These are phyloP conservation scores for Fistularia commersonii DNA, from an alignment of 2,797 vertebrate species.

Conservation along the genomic window DNA sequence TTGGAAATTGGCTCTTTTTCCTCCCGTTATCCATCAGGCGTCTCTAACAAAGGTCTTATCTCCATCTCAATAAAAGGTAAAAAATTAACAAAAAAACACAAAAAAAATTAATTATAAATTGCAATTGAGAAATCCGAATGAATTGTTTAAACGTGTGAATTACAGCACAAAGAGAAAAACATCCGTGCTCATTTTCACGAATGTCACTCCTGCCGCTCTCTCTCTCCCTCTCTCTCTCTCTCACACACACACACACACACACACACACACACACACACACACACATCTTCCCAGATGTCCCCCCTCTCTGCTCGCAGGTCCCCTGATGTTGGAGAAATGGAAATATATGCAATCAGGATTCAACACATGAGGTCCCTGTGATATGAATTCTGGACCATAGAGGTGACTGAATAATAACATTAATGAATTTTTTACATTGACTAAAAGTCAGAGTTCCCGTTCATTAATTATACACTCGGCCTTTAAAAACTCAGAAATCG, in stretches of 20 bases:
- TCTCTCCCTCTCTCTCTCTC: no score
- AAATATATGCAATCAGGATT: conserved; percentile 72
- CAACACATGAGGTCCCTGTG: conserved; percentile 55
- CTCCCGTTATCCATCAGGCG: no score
- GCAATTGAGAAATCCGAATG: neutral
- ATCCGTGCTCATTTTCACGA: conserved; percentile 18
- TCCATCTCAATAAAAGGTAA: no score
- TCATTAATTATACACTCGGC: conserved; percentile 72
- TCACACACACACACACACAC: no score
- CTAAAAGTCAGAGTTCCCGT: conserved; percentile 72
- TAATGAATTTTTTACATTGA: conserved; percentile 76
- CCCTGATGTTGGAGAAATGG: conserved; percentile 64
- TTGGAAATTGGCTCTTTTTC: no score
- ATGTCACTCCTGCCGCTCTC: conserved; percentile 34
- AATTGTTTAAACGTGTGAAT: neutral
- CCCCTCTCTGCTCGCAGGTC: conserved; percentile 34
- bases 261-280: neutral
- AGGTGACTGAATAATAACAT: conserved; percentile 76
- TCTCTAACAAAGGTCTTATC: no score
- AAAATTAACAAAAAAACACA: neutral
- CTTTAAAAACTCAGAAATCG: conserved; percentile 47
- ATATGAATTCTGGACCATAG: conserved; percentile 73
- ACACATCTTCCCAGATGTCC: conserved; percentile 28
- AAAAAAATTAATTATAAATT: neutral
- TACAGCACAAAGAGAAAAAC: conserved; percentile 16